Percentiles rank a stretch among this genome's conserved stretches.
These are phyloP conservation scores for Sciurus niger DNA, from an alignment of 2,113 vertebrate genomes.

Conservation along the genomic window DNA sequence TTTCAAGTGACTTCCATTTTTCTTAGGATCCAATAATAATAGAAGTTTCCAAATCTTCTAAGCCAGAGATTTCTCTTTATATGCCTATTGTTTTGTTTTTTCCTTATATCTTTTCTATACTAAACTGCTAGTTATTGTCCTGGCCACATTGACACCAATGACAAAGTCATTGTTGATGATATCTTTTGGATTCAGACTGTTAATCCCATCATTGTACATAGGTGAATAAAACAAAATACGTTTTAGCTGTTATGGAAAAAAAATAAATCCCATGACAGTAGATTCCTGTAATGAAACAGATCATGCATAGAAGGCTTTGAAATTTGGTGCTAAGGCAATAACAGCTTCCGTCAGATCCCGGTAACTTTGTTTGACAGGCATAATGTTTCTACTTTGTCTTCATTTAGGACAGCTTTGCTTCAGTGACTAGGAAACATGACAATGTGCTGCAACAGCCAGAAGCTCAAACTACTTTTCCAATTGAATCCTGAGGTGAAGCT, in stretches of 20 bases:
- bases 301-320: conserved; percentile 68
- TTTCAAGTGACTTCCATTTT: conserved; percentile 20
- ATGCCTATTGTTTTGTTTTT: neutral
- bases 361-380: conserved; percentile 78
- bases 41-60: neutral
- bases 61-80: neutral
- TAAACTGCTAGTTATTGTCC: neutral
- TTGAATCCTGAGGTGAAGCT: conserved; percentile 39
- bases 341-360: conserved; percentile 65
- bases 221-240: conserved; percentile 69
- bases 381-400: conserved; percentile 81
- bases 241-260: conserved; percentile 3
- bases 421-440: conserved; percentile 71
- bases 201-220: neutral
- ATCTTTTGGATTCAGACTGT: conserved; percentile 36
- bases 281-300: conserved; percentile 62
- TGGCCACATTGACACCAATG: neutral
- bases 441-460: conserved; percentile 63
- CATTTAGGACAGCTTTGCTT: conserved; percentile 77
- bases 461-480: conserved; percentile 66
- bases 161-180: neutral
- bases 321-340: conserved; percentile 69
- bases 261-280: neutral
- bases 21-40: neutral
- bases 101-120: neutral